Conservation (phyloP, 2,113 vertebrate genomes). For the Python bivittatus region DNA sequence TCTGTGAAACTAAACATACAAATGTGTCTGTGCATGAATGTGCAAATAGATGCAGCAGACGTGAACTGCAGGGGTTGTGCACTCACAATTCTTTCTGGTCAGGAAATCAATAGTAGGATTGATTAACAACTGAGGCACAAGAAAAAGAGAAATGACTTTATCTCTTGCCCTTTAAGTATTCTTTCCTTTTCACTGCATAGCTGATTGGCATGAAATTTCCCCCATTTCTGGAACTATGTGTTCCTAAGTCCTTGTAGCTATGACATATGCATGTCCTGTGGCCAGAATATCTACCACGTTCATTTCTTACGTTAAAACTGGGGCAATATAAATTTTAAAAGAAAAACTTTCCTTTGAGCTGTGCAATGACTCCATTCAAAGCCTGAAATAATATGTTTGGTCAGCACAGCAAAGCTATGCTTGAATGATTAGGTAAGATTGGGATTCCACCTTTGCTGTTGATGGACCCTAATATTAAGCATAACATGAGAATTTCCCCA, state of each 20-base stretch:
- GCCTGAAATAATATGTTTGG: background rate
- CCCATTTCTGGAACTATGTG: background rate
- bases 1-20: background rate
- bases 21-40: background rate
- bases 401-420: background rate
- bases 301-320: background rate
- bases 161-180: too few species aligned
- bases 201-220: background rate
- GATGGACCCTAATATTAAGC: background rate
- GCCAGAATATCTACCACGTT: background rate
- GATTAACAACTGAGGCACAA: background rate
- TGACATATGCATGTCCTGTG: background rate
- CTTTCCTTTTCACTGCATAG: background rate
- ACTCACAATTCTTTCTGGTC: background rate
- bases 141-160: background rate
- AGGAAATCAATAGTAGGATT: background rate
- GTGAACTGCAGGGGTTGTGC: background rate
- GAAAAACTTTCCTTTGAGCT: background rate
- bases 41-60: background rate
- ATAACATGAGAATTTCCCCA: background rate
- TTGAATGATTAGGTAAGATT: background rate
- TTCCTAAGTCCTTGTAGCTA: background rate
- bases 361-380: background rate
- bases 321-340: background rate
- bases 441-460: background rate